phyloP scores from a whole-genome alignment of 2,888 invertebrate species.

The Zonitis immaculata region DNA sequence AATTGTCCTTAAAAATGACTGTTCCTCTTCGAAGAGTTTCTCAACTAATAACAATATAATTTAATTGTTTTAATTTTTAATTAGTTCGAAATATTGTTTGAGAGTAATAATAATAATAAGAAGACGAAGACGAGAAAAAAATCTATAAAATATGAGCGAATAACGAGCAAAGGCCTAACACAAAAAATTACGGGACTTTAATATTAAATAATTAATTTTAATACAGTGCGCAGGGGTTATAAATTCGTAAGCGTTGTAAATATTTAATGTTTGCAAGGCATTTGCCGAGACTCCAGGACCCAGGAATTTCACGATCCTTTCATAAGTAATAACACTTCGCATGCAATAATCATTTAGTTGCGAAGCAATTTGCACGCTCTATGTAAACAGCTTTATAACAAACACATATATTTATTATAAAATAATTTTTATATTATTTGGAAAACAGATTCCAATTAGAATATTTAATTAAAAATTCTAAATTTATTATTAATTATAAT shows the following conservation, averaged over 20 bases:
- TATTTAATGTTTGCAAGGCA: conserved; percentile 45
- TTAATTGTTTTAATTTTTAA: no score
- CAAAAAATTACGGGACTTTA: conserved; percentile 57
- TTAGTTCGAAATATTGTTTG: no score
- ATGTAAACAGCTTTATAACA: conserved; percentile 43
- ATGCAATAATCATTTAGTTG: conserved; percentile 47
- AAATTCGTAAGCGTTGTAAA: conserved; percentile 47
- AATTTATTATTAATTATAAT: no score
- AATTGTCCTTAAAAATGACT: no score
- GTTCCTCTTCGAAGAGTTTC: no score
- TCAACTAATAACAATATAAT: no score
- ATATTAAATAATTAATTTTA: conserved; percentile 60
- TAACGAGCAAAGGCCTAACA: conserved; percentile 40
- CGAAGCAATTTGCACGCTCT: conserved; percentile 43
- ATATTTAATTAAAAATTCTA: no score
- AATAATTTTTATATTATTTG: no score
- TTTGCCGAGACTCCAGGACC: conserved; percentile 34
- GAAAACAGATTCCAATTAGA: background rate
- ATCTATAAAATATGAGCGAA: conserved; percentile 34
- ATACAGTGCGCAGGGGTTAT: conserved; percentile 51
- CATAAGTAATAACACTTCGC: conserved; percentile 41
- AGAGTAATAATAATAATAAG: no score
- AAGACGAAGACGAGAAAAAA: no score
- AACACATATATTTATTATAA: no score
- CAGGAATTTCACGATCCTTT: conserved; percentile 44